Percentiles rank a stretch among this genome's conserved stretches.
These are phyloP conservation scores for Capreolus pygargus DNA, from an alignment of 2,113 vertebrate species.

Conservation along the genomic window DNA sequence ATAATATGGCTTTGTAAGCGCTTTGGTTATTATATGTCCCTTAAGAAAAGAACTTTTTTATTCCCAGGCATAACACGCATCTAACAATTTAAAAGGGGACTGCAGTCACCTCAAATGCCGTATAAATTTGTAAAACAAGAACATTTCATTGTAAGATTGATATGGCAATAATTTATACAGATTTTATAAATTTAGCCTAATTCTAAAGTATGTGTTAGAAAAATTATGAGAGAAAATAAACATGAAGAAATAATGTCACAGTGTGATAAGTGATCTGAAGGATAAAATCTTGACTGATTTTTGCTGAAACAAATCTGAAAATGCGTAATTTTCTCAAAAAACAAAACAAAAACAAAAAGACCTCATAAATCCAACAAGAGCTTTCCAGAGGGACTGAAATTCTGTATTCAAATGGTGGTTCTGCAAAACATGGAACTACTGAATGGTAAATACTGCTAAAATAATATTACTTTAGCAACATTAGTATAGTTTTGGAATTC, in stretches of 20 bases:
- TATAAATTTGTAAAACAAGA: not conserved
- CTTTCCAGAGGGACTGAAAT: not conserved
- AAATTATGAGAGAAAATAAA: not conserved
- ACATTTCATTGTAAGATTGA: not conserved
- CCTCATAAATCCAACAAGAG: not conserved
- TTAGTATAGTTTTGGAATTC: not conserved
- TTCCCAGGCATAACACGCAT: not conserved
- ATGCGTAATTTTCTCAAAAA: conserved; percentile 42
- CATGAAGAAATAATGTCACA: not conserved
- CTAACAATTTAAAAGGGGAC: not conserved
- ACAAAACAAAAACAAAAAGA: not conserved
- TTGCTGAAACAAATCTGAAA: not conserved
- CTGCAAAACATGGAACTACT: not conserved
- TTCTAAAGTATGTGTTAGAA: conserved; percentile 1
- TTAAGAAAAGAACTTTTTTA: not conserved
- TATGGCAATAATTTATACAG: not conserved
- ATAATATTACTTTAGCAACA: not conserved
- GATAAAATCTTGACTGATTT: conserved; percentile 9
- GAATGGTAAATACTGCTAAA: not conserved
- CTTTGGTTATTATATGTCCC: not conserved
- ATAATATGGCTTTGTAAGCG: not conserved
- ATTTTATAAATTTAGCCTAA: conserved; percentile 28
- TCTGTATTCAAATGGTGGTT: not conserved
- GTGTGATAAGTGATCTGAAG: not conserved
- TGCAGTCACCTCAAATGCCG: not conserved